phyloP scores from a whole-genome alignment of 2,888 invertebrate species.

The Pandemis heparana region DNA sequence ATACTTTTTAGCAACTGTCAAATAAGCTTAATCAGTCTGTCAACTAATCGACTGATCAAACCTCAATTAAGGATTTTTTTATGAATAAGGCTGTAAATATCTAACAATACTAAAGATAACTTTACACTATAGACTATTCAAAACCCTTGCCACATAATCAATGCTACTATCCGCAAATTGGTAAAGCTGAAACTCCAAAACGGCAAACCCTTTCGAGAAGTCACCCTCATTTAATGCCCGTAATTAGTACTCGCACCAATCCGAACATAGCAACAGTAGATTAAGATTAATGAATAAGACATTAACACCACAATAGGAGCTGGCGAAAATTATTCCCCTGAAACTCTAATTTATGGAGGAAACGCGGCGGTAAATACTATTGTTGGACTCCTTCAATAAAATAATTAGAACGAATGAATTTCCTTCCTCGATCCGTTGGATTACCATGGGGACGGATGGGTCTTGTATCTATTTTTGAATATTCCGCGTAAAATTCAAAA shows the following conservation, averaged over 20 bases:
- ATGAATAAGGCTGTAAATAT: no score
- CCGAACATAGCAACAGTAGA: slow-evolving; percentile 31
- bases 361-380: slow-evolving; percentile 55
- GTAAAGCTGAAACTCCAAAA: background rate
- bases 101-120: no score
- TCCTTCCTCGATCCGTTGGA: slow-evolving; percentile 6
- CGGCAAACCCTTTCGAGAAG: background rate
- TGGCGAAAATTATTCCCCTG: slow-evolving; percentile 60
- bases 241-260: slow-evolving; percentile 24
- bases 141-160: background rate
- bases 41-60: no score
- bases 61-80: no score
- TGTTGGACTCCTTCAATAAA: slow-evolving; percentile 53
- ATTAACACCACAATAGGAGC: slow-evolving; percentile 54
- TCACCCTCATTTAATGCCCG: background rate
- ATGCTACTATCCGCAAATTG: background rate
- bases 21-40: no score
- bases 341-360: slow-evolving; percentile 61
- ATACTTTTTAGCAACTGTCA: no score
- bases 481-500: background rate
- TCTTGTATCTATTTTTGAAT: background rate
- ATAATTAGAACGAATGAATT: slow-evolving; percentile 33
- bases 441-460: background rate
- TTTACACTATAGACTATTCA: no score
- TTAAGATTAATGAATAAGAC: slow-evolving; percentile 58